Conservation (phyloP, 2,113 vertebrate species). For the Camelus dromedarius region DNA sequence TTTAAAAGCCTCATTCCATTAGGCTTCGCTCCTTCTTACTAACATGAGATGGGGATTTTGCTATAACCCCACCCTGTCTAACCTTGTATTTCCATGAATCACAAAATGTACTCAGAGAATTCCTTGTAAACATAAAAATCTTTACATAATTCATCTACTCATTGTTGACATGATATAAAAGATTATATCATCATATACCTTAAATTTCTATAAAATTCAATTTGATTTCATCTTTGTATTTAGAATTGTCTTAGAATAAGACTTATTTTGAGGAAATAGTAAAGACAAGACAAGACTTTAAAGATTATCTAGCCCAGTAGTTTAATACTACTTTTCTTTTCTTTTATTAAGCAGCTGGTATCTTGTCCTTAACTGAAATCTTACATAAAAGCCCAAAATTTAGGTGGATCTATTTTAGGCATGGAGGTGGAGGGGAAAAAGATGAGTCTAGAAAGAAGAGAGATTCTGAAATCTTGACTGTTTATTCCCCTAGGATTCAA, state of each 20-base stretch:
- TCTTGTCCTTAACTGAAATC: not conserved
- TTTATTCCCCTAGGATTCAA: not conserved
- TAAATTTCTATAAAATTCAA: conserved; percentile 14
- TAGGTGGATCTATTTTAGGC: not conserved
- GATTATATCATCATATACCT: conserved; percentile 1
- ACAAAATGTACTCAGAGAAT: conserved; percentile 24
- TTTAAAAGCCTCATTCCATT: conserved; percentile 35
- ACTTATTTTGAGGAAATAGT: not conserved
- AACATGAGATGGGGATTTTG: conserved; percentile 35
- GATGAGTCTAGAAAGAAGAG: not conserved
- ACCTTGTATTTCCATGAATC: conserved; percentile 43
- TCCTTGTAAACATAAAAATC: conserved; percentile 37
- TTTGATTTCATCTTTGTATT: conserved; percentile 42
- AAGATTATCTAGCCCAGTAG: not conserved
- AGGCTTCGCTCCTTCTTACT: conserved; percentile 47
- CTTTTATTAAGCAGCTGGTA: not conserved
- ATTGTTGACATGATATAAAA: not conserved
- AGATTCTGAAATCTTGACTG: not conserved
- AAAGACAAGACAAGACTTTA: not conserved
- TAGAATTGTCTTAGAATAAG: conserved; percentile 13
- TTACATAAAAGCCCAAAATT: not conserved
- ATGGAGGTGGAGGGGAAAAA: not conserved
- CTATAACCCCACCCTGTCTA: conserved; percentile 29
- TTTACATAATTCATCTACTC: conserved; percentile 8
- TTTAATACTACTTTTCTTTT: not conserved